Percentiles rank a stretch among this genome's conserved stretches.
phyloP scores from a whole-genome alignment of 2,797 vertebrate genomes.

The Lutjanus campechanus region DNA sequence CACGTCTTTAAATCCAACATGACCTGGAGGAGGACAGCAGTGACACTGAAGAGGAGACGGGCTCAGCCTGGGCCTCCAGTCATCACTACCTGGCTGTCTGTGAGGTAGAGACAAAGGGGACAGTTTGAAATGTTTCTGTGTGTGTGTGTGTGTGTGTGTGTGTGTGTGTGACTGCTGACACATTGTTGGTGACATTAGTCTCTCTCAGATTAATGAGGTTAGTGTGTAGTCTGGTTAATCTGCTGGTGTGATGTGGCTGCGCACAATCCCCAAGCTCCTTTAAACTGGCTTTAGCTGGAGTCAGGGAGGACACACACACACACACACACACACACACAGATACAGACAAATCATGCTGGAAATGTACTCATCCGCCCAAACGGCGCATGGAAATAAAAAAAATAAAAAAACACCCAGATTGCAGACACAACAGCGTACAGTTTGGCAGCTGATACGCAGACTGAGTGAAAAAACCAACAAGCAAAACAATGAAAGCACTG shows the following conservation, averaged over 20 bases:
- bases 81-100: slow-evolving; percentile 34
- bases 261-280: slow-evolving; percentile 67
- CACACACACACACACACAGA: slow-evolving; percentile 2
- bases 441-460: slow-evolving; percentile 53
- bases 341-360: slow-evolving; percentile 27
- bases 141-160: slow-evolving; percentile 11
- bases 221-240: slow-evolving; percentile 77
- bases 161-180: slow-evolving; percentile 55
- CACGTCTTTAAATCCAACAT: slow-evolving; percentile 38
- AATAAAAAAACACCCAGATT: slow-evolving; percentile 30
- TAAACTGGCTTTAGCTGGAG: slow-evolving; percentile 57
- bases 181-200: slow-evolving; percentile 66
- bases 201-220: slow-evolving; percentile 76
- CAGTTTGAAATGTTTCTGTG: slow-evolving; percentile 14
- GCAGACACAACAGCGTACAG: slow-evolving; percentile 56
- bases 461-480: slow-evolving; percentile 13
- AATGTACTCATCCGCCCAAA: slow-evolving; percentile 12
- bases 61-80: slow-evolving; percentile 21
- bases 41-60: slow-evolving; percentile 13
- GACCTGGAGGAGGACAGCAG: slow-evolving; percentile 27
- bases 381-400: slow-evolving; percentile 17
- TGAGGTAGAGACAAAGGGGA: slow-evolving; percentile 26
- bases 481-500: slow-evolving; percentile 59
- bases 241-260: slow-evolving; percentile 62
- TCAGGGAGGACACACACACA: slow-evolving; percentile 22